These are phyloP conservation scores for Sthenelais limicola DNA, from an alignment of 2,888 invertebrate species.

Conservation along the genomic window DNA sequence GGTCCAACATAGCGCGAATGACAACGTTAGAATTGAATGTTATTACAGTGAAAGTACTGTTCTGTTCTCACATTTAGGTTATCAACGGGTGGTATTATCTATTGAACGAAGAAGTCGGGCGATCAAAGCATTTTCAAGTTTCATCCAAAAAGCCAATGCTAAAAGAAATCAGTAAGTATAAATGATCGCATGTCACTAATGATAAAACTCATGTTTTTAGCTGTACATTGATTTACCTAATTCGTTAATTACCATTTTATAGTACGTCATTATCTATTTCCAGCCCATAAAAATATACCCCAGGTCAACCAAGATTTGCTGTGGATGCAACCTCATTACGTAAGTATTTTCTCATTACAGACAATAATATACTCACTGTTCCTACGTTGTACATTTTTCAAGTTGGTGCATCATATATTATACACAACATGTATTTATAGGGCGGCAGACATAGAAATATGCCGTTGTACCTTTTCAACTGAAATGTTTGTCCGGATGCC, in stretches of 20 bases:
- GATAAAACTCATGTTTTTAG: background rate
- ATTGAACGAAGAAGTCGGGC: conserved; percentile 79
- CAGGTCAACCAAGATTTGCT: conserved; percentile 38
- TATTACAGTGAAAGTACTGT: no score
- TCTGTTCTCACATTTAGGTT: conserved; percentile 68
- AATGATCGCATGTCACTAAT: background rate
- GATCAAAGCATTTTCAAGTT: conserved; percentile 73
- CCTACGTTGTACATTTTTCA: background rate
- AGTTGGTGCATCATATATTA: background rate
- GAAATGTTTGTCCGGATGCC: background rate
- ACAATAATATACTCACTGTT: background rate
- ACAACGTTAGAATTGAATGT: no score
- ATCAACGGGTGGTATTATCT: conserved; percentile 82
- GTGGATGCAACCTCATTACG: conserved; percentile 42
- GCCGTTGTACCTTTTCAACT: no score
- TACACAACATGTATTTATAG: no score
- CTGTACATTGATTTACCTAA: background rate
- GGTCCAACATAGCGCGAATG: no score
- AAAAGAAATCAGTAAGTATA: conserved; percentile 20
- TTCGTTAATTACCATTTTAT: no score
- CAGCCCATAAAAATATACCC: conserved; percentile 38
- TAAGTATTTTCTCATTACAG: background rate
- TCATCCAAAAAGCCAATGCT: background rate
- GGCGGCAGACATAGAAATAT: no score
- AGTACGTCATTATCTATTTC: background rate